These are phyloP conservation scores for Rhyzopertha dominica DNA, from an alignment of 1,140 invertebrate genomes.

Conservation along the genomic window DNA sequence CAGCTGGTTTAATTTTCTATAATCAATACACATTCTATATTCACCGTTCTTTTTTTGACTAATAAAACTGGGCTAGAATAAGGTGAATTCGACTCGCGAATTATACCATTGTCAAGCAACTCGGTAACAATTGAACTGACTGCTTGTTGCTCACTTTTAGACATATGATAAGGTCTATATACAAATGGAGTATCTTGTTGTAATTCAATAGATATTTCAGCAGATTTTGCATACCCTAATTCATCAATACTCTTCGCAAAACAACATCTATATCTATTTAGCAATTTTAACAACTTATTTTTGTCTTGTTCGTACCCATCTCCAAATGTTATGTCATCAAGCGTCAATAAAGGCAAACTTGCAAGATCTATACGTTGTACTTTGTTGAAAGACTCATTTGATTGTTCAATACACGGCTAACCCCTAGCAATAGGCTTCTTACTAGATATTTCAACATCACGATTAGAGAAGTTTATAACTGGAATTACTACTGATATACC, in stretches of 20 bases:
- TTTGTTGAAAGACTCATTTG: too few relatives aligned
- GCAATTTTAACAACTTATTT: neutral
- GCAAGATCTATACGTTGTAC: too few relatives aligned
- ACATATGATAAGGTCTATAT: too few relatives aligned
- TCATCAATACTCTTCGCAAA: neutral
- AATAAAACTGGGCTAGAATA: slow-evolving; percentile 33
- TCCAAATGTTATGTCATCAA: too few relatives aligned
- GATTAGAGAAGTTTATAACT: too few relatives aligned
- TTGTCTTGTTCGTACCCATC: too few relatives aligned
- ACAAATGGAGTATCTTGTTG: neutral
- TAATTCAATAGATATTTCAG: neutral
- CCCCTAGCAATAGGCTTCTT: too few relatives aligned
- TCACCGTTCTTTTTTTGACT: slow-evolving; percentile 36
- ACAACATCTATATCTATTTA: neutral
- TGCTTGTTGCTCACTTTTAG: too few relatives aligned
- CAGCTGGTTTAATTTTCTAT: slow-evolving; percentile 43
- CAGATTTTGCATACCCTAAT: neutral
- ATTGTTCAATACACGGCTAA: too few relatives aligned
- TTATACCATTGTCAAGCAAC: slow-evolving; percentile 24
- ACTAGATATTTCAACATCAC: too few relatives aligned
- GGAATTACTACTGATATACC: too few relatives aligned
- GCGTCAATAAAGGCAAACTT: too few relatives aligned
- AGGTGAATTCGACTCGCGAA: slow-evolving; percentile 25
- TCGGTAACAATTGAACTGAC: slow-evolving; percentile 9
- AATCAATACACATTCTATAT: slow-evolving; percentile 40